Evolutionary conservation across 1,140 invertebrate species (phyloP).

Genomic region (Chrysopa pallens): DNA sequence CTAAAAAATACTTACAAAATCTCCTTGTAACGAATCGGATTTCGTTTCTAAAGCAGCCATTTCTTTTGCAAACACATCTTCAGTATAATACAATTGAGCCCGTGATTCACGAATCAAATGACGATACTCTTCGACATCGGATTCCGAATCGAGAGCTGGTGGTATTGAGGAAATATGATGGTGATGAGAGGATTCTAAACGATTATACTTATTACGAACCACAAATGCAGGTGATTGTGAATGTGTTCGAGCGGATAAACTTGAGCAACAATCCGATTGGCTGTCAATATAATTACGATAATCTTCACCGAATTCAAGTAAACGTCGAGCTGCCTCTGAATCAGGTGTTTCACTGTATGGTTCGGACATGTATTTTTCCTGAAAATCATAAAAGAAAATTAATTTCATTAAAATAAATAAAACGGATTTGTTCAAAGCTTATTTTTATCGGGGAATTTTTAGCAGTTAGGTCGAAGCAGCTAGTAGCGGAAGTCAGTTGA

Average conservation of each 20-base stretch:
- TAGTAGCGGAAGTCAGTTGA: no score
- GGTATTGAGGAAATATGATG: not conserved
- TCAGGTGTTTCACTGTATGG: conserved; percentile 80
- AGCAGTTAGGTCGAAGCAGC: no score
- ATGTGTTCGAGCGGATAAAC: conserved; percentile 43
- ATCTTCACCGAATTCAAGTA: conserved; percentile 80
- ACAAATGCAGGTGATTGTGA: conserved; percentile 30
- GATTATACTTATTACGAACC: conserved; percentile 20
- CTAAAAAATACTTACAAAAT: conserved; percentile 2
- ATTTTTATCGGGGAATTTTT: no score
- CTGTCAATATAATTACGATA: conserved; percentile 76
- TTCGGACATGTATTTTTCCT: conserved; percentile 84
- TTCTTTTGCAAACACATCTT: conserved; percentile 23
- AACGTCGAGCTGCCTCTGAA: conserved; percentile 58
- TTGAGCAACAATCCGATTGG: conserved; percentile 65
- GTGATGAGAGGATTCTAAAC: conserved; percentile 6
- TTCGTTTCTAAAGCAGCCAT: conserved; percentile 24
- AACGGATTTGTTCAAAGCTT: no score
- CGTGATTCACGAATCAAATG: conserved; percentile 29
- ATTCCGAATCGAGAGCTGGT: conserved; percentile 32
- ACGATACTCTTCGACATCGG: conserved; percentile 41
- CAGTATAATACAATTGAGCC: conserved; percentile 22
- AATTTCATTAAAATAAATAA: no score
- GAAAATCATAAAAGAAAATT: conserved; percentile 14
- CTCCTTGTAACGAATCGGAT: conserved; percentile 29